Evolutionary conservation across 2,113 vertebrate species (phyloP).

Genomic region (Zingel zingel): DNA sequence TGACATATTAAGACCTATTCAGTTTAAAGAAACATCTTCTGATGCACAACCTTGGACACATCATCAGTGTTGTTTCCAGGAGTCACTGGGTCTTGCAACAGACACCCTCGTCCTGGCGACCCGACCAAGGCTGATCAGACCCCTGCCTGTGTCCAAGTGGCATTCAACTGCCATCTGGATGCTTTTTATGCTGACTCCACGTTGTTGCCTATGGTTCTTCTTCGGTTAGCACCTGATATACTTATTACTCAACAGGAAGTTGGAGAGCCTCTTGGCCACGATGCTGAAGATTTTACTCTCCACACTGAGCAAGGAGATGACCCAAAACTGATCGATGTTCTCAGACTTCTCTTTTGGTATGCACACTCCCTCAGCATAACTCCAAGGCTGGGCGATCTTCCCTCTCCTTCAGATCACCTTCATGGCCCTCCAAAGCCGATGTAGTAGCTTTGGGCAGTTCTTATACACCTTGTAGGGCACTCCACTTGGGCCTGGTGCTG

Average conservation of each 20-base stretch:
- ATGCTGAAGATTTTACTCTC: not conserved
- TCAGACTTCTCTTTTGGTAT: not conserved
- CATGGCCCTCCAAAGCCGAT: not conserved
- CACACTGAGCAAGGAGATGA: not conserved
- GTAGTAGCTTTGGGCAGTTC: not conserved
- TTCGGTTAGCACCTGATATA: not conserved
- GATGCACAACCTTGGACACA: too few relatives aligned
- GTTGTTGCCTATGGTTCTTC: too few relatives aligned
- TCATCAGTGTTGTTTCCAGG: too few relatives aligned
- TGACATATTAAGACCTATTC: too few relatives aligned
- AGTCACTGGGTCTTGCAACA: too few relatives aligned
- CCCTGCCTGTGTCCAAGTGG: too few relatives aligned
- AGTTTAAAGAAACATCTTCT: too few relatives aligned
- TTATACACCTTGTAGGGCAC: not conserved
- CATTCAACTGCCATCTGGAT: too few relatives aligned
- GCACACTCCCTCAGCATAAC: not conserved
- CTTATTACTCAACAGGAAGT: not conserved
- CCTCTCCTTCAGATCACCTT: slow-evolving; percentile 8
- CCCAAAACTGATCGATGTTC: not conserved
- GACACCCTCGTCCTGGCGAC: too few relatives aligned
- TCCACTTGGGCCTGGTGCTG: not conserved
- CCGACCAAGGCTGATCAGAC: too few relatives aligned
- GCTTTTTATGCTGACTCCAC: too few relatives aligned
- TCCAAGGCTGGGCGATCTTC: not conserved
- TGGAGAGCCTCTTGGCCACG: not conserved